Evolutionary conservation across 2,113 vertebrate genomes (phyloP), one percentile per base, ranked within the genome.

Genomic region (Garra rufa): DNA sequence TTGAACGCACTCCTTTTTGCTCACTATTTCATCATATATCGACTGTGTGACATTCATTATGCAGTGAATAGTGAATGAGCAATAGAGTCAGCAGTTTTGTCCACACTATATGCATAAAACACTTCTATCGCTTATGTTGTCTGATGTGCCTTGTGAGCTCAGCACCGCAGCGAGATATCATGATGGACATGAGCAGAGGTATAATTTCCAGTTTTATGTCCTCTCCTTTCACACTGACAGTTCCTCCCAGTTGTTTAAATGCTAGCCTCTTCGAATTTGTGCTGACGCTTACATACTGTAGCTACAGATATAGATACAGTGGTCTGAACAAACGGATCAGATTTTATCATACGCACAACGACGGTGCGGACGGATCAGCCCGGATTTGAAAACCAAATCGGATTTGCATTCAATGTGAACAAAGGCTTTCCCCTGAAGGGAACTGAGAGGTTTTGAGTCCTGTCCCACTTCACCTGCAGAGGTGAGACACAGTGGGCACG

Each of bases 151-250:
- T n/a, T 11, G 4, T n/a, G 75, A 57, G 34, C 11, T 57, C 44
- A 24, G 41, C 41, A 44, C 48, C 26, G 48, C 73, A 52, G 14
- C 7, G 6, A 30, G 50, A 77, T 52, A 17, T 55, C 48, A 77
- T 38, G 30, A 55, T 38, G 50, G 75, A 57, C 50, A 57, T 28
- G 75, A 76, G 50, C 75, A 77, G 75, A 77, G 30, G 75, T 77
- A 15, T 55, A 77, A 59, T 77, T 59, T 77, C 50, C 52, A n/a
- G 48, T 50, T 75, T 50, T 30, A 50, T 41, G 52, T 57, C 21
- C 48, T 77, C 28, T 55, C 11, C 52, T 77, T 77, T 44, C 11
- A n/a, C 75, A 38, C 48, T 57, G 75, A 57, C 50, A 52, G 70
- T 17, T 26, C 14, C 13, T 44, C n/a, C 41, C 21, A 46, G 75